Evolutionary conservation across 2,888 invertebrate genomes (phyloP).

Genomic region (Dichetophora obliterata): DNA sequence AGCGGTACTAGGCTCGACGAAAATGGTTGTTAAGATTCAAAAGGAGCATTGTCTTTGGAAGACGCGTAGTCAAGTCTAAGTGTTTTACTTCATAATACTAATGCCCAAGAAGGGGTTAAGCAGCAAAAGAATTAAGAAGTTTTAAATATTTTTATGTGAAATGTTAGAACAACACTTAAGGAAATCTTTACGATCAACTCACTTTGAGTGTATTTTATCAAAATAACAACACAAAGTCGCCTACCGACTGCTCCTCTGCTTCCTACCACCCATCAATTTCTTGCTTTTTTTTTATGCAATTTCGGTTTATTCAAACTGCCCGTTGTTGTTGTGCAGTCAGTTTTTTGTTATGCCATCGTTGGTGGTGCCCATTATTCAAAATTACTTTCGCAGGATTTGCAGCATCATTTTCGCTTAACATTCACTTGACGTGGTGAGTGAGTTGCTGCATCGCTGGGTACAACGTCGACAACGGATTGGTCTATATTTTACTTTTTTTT

Average conservation of each 20-base stretch:
- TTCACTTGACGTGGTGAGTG: slow-evolving; percentile 19
- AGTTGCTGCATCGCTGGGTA: not conserved
- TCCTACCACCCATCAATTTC: not conserved
- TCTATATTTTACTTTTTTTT: not conserved
- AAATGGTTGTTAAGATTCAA: no score
- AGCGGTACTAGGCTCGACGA: not conserved
- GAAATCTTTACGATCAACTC: no score
- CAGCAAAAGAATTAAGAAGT: no score
- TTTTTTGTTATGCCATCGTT: slow-evolving; percentile 4
- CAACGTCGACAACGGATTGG: not conserved
- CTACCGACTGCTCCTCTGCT: no score
- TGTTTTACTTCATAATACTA: no score
- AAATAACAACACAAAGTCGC: no score
- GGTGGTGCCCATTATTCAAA: slow-evolving; percentile 36
- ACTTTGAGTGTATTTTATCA: no score
- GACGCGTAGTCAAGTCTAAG: no score
- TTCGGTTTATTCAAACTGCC: not conserved
- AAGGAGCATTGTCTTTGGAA: no score
- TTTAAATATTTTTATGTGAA: no score
- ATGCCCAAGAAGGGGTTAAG: no score
- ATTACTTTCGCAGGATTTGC: slow-evolving; percentile 38
- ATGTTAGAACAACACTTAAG: no score
- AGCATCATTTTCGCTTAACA: slow-evolving; percentile 36
- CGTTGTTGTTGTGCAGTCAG: slow-evolving; percentile 3
- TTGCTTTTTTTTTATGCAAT: not conserved